phyloP scores from a whole-genome alignment of 2,888 invertebrate species.

The Cephus spinipes region DNA sequence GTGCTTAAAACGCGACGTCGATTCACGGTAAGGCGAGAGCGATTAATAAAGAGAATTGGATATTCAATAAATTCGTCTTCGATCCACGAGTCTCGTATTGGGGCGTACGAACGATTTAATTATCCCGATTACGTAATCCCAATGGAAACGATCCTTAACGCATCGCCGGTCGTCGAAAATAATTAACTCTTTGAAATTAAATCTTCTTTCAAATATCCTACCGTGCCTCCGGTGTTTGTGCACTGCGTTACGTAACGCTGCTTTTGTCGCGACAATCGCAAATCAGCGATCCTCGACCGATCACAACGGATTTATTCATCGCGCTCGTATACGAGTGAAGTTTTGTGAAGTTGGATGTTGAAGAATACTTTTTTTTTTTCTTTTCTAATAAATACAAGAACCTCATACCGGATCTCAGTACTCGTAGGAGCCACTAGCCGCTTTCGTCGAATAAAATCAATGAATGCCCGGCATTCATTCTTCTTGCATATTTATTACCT shows the following conservation, averaged over 20 bases:
- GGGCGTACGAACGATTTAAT: background rate
- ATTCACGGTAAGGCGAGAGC: background rate
- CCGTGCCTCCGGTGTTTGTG: background rate
- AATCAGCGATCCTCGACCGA: background rate
- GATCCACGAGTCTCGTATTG: background rate
- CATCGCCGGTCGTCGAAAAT: background rate
- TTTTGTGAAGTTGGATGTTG: background rate
- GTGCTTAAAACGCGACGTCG: background rate
- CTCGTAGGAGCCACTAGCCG: background rate
- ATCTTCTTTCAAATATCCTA: background rate
- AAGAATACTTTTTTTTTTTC: background rate
- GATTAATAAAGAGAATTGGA: background rate
- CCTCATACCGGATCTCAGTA: background rate
- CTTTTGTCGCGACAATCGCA: background rate
- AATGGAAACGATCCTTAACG: background rate
- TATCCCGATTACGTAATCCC: background rate
- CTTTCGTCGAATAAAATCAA: background rate
- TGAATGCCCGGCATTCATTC: constrained; percentile 6
- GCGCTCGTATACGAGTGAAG: background rate
- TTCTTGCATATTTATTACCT: background rate
- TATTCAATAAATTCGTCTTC: background rate
- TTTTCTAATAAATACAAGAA: background rate
- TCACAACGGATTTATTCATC: background rate
- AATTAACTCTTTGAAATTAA: background rate
- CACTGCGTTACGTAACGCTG: background rate